These are phyloP conservation scores for Terebella lapidaria DNA, from an alignment of 2,888 invertebrate genomes.

Conservation along the genomic window DNA sequence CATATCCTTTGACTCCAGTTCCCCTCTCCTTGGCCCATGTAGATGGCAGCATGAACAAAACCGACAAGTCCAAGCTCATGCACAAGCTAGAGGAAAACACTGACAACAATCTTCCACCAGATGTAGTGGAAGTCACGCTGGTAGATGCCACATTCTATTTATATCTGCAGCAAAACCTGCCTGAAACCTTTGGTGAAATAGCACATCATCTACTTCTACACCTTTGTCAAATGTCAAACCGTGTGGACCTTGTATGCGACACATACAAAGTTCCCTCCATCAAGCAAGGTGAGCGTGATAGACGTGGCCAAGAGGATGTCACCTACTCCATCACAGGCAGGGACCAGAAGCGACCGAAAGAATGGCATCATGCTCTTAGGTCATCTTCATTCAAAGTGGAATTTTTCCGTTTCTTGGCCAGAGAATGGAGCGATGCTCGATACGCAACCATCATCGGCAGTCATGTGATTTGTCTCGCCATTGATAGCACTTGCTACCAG, in stretches of 20 bases:
- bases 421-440: neutral
- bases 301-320: neutral
- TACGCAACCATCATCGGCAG: neutral
- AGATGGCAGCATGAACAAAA: constrained; percentile 14
- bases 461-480: neutral
- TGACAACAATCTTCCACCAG: neutral
- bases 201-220: neutral
- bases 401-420: neutral
- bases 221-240: neutral
- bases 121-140: neutral
- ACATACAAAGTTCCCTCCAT: constrained; percentile 6
- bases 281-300: constrained; percentile 7
- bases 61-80: constrained; percentile 3
- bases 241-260: constrained; percentile 10
- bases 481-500: neutral
- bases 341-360: neutral
- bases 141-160: constrained; percentile 3
- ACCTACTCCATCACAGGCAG: neutral
- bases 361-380: neutral
- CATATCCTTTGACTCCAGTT: constrained; percentile 11
- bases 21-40: constrained; percentile 10
- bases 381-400: neutral
- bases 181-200: neutral
- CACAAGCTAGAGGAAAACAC: neutral
- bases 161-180: neutral